phyloP scores from a whole-genome alignment of 2,888 invertebrate species.

The Barypeithes pellucidus region DNA sequence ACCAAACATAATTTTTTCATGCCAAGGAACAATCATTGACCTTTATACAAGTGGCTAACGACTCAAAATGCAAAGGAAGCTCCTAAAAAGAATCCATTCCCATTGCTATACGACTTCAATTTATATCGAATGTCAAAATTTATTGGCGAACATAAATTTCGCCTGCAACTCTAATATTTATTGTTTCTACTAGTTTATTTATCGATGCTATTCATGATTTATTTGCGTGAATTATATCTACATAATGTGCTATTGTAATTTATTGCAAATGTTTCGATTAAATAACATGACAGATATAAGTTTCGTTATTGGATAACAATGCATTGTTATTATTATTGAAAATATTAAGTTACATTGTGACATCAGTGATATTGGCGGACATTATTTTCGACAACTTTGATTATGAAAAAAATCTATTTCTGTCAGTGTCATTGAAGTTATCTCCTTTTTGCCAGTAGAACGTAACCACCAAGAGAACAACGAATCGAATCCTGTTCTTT shows the following conservation, averaged over 20 bases:
- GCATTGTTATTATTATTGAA: neutral
- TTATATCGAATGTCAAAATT: conserved; percentile 55
- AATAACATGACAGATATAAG: conserved; percentile 37
- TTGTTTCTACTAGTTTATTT: conserved; percentile 60
- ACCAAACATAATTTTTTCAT: no score
- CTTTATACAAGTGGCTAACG: neutral
- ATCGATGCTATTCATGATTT: conserved; percentile 59
- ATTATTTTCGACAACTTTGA: no score
- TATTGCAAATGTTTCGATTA: conserved; percentile 45
- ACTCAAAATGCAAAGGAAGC: conserved; percentile 1
- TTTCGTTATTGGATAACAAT: conserved; percentile 21
- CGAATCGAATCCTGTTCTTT: no score
- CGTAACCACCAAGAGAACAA: no score
- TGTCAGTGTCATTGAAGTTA: no score
- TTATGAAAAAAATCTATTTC: no score
- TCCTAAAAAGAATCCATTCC: conserved; percentile 37
- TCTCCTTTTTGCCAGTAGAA: no score
- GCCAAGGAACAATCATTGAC: neutral
- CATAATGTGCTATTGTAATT: conserved; percentile 53
- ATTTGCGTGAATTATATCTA: conserved; percentile 61
- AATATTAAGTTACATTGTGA: no score
- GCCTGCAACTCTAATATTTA: conserved; percentile 57
- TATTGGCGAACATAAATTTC: conserved; percentile 59
- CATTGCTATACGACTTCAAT: conserved; percentile 53
- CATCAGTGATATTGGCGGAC: no score